These are phyloP conservation scores for Campoplex nolae DNA, from an alignment of 2,888 invertebrate genomes.

Conservation along the genomic window DNA sequence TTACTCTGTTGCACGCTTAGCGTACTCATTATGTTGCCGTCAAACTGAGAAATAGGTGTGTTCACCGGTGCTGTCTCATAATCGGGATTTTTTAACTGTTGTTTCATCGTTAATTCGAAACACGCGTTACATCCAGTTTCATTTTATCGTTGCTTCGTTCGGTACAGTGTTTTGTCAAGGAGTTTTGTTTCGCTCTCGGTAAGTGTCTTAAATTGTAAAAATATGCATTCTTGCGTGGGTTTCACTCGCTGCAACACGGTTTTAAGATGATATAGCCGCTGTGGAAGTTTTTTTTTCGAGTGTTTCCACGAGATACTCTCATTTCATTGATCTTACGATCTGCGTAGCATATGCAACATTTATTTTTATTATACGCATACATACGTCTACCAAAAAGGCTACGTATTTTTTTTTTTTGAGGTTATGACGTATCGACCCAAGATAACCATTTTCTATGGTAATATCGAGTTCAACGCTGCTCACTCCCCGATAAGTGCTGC, in stretches of 20 bases:
- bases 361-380: no score
- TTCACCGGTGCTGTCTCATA: constrained; percentile 25
- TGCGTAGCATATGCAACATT: not conserved
- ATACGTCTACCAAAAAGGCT: not conserved
- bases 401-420: constrained; percentile 19
- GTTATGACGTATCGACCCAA: constrained; percentile 32
- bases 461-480: constrained; percentile 10
- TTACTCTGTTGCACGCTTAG: constrained; percentile 25
- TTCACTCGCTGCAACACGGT: not conserved
- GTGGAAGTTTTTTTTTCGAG: not conserved
- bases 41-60: constrained; percentile 37
- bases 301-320: not conserved
- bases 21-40: constrained; percentile 43
- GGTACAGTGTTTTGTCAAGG: not conserved
- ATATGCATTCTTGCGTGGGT: not conserved
- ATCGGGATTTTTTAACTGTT: constrained; percentile 18
- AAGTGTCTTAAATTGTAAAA: constrained; percentile 4
- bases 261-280: not conserved
- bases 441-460: constrained; percentile 12
- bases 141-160: not conserved
- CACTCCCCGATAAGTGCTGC: constrained; percentile 18
- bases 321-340: not conserved
- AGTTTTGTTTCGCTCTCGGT: constrained; percentile 22
- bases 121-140: not conserved
- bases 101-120: not conserved